Base-by-base conservation (phyloP, 2,797 vertebrate genomes). In the Poecilia picta region DNA sequence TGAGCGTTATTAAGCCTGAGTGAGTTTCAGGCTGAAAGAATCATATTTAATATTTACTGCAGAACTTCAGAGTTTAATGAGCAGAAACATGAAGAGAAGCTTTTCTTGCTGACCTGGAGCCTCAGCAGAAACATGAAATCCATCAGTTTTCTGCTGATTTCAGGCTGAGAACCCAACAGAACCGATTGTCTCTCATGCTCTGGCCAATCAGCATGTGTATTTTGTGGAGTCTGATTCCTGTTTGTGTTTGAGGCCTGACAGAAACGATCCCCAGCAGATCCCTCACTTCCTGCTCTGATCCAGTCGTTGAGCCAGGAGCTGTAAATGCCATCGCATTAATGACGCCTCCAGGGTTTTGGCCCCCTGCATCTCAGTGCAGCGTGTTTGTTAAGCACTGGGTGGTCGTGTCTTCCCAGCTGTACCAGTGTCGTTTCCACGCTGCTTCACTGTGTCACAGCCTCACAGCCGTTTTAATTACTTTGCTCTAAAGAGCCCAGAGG, bases 251-350 rank as follows among this genome's bases (percentile, higher is more conserved):
- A 49, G 47, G 5, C 47, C 80, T 82, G 64, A 55, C 72, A 76
- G 77, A 76, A 73, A 73, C 76, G 72, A 86, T 87, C 78, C 81
- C 77, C 39, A 76, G 85, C 83, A 84, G 82, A 85, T 75, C 79
- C 59, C 79, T 73, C 87, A 81, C 87, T 87, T 76, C 82, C 81
- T 28, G 4, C 82, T 83, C 82, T 85, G 89, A 90, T 90, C 64
- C 83, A 81, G 78, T 79, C 87, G 66, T 77, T 59, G 86, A 89
- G 89, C 83, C 80, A 78, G 74, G 85, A 85, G 86, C 77, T 82
- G 87, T 85, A 92, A 93, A 92, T 92, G 89, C 88, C 90, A 91
- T 91, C 88, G 73, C 89, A 89, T 92, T 92, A 91, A 90, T 79
- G 78, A 90, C 53, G 84, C 81, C 90, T 78, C 83, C 68, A 62